Base-by-base conservation (phyloP, 2,888 invertebrate genomes). In the Drosophila fulvimacula region DNA sequence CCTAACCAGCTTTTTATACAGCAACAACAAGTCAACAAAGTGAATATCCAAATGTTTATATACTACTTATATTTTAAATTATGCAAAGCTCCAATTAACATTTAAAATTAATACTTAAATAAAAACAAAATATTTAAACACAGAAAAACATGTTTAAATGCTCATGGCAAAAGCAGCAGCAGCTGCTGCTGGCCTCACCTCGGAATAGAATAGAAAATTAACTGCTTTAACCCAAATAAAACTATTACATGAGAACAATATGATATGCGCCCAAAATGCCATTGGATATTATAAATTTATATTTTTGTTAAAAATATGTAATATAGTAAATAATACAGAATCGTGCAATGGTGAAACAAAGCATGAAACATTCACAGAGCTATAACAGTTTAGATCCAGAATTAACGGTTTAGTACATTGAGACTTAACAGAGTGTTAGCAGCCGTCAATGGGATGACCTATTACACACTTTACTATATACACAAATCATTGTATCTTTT, bases 41-140 rank as follows among this genome's bases (percentile, higher is more conserved):
- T 21, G 5, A 27, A 36, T 24, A 44, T n/a, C 10, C 5, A 44
- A n/a, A 53, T n/a, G n/a, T n/a, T n/a, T 46, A 27, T 46, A 11
- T 27, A 38, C 19, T 17, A 13, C 19, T 15, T 44, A 15, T 19
- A 15, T 38, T 21, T 41, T 10, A 34, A 42, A 34, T n/a, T 49
- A 49, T 42, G 41, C 32, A 24, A 56, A 48, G 21, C 27, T 19
- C 2, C 11, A 58, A 57, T 49, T 42, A 42, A 48, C 19, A 55
- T 62, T 38, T 44, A 38, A 39, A 38, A 11, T 21, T n/a, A 27
- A 15, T 38, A 42, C 41, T 13, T n/a, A 49, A 41, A 59, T 58
- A 32, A 49, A 52, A 52, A 52, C 5, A 5, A 24, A 49, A 42
- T 10, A 19, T 11, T 24, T 5, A 34, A 30, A 17, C 15, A 21